Percentiles rank a stretch among this genome's conserved stretches.
Evolutionary conservation across 2,888 invertebrate genomes (phyloP).

Genomic region (Isoperla grammatica): DNA sequence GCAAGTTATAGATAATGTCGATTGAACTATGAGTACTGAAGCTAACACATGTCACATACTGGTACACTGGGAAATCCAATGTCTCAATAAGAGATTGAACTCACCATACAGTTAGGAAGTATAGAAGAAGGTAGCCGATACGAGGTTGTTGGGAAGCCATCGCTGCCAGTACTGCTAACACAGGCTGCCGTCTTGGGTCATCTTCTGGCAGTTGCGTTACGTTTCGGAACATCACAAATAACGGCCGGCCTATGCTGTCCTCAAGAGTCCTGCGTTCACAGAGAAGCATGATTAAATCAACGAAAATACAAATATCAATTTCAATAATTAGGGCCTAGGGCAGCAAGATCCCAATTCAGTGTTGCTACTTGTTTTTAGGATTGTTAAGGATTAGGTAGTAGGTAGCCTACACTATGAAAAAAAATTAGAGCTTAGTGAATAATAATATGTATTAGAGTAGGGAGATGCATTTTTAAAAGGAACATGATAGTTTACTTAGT

Average conservation of each 20-base stretch:
- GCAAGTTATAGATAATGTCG: no score
- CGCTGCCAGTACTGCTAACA: conserved; percentile 74
- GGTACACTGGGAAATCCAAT: no score
- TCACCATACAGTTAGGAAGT: conserved; percentile 58
- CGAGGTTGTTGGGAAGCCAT: conserved; percentile 58
- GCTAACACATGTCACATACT: no score
- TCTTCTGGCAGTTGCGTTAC: conserved; percentile 68
- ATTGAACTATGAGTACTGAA: no score
- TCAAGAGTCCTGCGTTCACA: conserved; percentile 49
- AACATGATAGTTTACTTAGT: no score
- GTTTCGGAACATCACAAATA: conserved; percentile 84
- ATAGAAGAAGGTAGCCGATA: conserved; percentile 67
- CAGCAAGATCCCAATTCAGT: no score
- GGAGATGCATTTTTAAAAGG: no score
- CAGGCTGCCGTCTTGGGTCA: conserved; percentile 68
- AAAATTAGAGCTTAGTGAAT: no score
- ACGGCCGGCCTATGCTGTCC: conserved; percentile 73
- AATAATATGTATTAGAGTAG: no score
- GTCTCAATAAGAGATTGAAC: no score
- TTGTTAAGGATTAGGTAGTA: no score
- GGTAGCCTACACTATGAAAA: background rate
- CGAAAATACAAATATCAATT: background rate
- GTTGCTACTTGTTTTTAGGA: no score
- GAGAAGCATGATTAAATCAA: background rate
- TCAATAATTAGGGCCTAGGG: background rate